phyloP scores from a whole-genome alignment of 2,113 vertebrate species.

The Rutilus rutilus region DNA sequence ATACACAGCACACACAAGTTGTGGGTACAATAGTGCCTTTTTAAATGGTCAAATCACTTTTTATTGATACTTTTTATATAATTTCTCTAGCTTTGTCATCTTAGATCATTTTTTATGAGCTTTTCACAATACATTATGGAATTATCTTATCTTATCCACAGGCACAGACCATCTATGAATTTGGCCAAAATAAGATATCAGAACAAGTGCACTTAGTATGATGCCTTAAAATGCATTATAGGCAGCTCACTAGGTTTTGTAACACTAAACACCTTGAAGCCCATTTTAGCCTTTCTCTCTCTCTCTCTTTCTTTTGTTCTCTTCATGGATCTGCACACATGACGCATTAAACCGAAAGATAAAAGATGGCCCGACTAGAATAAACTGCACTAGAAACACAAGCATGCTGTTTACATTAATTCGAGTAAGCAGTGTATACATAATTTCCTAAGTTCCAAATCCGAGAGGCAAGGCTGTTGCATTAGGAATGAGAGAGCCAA shows the following conservation, averaged over 20 bases:
- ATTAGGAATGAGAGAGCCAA: constrained; percentile 29
- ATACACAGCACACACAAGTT: not conserved
- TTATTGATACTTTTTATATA: not conserved
- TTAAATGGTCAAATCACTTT: not conserved
- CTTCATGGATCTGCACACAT: not conserved
- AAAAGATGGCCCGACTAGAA: constrained; percentile 5
- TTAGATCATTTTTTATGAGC: not conserved
- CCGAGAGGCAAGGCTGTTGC: not conserved
- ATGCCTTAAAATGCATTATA: not conserved
- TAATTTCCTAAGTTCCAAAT: constrained; percentile 16
- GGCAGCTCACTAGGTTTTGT: not conserved
- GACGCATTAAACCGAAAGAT: not conserved
- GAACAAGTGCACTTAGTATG: not conserved
- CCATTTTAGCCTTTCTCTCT: not conserved
- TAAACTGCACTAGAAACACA: not conserved
- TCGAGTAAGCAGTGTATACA: constrained; percentile 3
- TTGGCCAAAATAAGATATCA: not conserved
- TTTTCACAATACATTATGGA: not conserved
- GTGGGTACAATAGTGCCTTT: not conserved
- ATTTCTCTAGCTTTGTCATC: not conserved
- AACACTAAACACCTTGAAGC: not conserved
- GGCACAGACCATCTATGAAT: not conserved
- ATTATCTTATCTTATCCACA: not conserved
- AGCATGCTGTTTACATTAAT: not conserved
- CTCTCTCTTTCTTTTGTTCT: not conserved